A percentile compares a stretch with the other conserved stretches of the same genome.
Conservation (phyloP, 2,113 vertebrate genomes). For the Pachypanchax playfairii region DNA sequence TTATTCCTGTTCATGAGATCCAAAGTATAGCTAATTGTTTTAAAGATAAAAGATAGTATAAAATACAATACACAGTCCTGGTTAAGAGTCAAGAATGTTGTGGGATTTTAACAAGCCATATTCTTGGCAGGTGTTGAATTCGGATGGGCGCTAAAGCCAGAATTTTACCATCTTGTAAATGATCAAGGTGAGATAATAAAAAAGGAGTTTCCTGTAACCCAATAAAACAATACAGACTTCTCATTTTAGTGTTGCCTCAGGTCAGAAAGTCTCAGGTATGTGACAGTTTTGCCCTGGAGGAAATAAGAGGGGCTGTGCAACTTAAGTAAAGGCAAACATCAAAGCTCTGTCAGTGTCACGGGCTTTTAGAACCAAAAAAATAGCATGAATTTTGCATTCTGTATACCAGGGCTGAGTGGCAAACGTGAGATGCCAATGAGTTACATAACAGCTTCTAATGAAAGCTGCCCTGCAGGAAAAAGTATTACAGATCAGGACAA, state of each 20-base stretch:
- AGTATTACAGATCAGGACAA: too few relatives aligned
- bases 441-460: too few relatives aligned
- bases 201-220: constrained; percentile 74
- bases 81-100: constrained; percentile 33
- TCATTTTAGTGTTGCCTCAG: constrained; percentile 30
- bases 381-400: constrained; percentile 54
- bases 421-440: too few relatives aligned
- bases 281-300: constrained; percentile 42
- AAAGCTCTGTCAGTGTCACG: constrained; percentile 43
- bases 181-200: constrained; percentile 76
- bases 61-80: constrained; percentile 26
- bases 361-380: constrained; percentile 11
- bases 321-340: constrained; percentile 41
- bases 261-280: constrained; percentile 35
- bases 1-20: constrained; percentile 5
- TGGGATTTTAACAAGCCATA: constrained; percentile 64
- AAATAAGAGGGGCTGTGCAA: background rate
- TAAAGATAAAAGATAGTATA: too few relatives aligned
- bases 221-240: constrained; percentile 72
- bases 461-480: too few relatives aligned
- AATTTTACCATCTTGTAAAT: constrained; percentile 76
- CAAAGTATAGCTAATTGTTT: constrained; percentile 22
- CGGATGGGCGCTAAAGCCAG: constrained; percentile 50
- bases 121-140: constrained; percentile 66
- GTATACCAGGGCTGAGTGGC: constrained; percentile 24